Evolutionary conservation across 2,113 vertebrate genomes (phyloP).

Genomic region (Steatornis caripensis): DNA sequence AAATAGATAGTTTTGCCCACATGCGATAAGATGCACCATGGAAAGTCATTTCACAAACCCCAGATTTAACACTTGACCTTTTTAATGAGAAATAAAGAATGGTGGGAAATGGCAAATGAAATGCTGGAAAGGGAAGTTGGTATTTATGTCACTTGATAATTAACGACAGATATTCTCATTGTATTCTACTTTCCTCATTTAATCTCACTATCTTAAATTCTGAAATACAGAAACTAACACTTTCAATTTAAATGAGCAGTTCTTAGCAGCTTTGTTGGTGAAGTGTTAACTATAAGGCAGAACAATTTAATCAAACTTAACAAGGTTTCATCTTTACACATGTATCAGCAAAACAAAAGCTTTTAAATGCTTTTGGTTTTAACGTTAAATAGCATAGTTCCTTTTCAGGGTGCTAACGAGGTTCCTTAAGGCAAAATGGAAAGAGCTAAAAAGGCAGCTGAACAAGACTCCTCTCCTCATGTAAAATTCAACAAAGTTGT

Average conservation of each 20-base stretch:
- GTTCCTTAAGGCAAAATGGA: neutral
- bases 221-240: neutral
- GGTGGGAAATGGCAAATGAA: neutral
- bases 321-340: neutral
- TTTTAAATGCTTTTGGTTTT: neutral
- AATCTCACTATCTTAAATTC: neutral
- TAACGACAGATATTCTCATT: neutral
- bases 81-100: neutral
- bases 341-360: neutral
- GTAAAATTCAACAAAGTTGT: neutral
- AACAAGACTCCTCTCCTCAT: neutral
- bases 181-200: neutral
- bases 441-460: neutral
- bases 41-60: neutral
- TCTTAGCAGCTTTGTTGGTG: neutral
- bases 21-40: neutral
- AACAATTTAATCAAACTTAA: neutral
- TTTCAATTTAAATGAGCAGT: neutral
- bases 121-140: neutral
- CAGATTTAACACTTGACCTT: neutral
- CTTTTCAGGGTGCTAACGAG: neutral
- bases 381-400: neutral
- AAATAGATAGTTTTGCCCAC: neutral
- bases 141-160: neutral
- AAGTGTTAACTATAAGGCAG: neutral